Percentiles rank a stretch among this genome's conserved stretches.
Evolutionary conservation across 2,797 vertebrate genomes (phyloP).

Genomic region (Tragopan temminckii): DNA sequence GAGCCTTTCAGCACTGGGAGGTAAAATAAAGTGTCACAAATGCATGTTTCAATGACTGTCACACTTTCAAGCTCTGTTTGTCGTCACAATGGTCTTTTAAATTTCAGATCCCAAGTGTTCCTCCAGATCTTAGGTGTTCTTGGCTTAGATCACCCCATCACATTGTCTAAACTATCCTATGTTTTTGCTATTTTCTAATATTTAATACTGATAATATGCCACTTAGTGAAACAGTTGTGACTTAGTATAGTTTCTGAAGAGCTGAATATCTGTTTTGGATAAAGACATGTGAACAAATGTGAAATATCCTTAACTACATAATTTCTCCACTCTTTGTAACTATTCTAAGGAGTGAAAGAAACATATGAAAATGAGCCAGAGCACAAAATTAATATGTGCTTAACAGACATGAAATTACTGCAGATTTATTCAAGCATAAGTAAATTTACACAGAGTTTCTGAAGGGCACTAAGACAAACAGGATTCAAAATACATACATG

Average conservation of each 20-base stretch:
- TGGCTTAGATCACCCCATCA: background rate
- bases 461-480: background rate
- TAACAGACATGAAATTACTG: background rate
- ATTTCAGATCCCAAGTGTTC: background rate
- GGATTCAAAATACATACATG: background rate
- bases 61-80: background rate
- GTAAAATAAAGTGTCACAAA: constrained; percentile 72
- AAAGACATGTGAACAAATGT: accelerated
- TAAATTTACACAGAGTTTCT: background rate
- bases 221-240: background rate
- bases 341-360: background rate
- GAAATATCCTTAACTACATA: background rate
- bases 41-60: background rate
- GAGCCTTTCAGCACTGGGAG: constrained; percentile 89
- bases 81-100: background rate
- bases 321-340: background rate
- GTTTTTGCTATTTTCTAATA: background rate
- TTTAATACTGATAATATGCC: background rate
- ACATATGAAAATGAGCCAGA: background rate
- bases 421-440: background rate
- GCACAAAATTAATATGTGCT: background rate
- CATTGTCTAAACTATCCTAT: background rate
- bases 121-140: background rate
- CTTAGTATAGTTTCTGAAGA: background rate
- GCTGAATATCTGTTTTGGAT: background rate